Conservation (phyloP, 2,888 invertebrate species). For the Ischnus inquisitorius region DNA sequence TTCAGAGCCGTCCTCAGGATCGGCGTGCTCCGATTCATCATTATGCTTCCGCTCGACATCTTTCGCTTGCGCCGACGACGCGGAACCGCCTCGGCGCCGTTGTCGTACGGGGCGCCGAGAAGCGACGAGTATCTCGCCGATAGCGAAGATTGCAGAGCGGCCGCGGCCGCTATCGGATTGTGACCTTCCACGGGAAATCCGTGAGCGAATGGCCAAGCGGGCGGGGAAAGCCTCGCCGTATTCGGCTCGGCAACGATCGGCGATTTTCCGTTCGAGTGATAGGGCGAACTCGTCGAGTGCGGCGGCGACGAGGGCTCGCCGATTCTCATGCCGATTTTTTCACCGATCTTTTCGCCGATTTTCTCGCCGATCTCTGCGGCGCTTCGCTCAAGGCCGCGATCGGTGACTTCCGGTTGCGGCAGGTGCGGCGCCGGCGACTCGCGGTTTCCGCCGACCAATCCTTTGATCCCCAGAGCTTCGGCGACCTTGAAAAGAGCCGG, state of each 20-base stretch:
- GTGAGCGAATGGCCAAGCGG: slow-evolving; percentile 65
- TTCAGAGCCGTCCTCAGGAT: slow-evolving; percentile 94
- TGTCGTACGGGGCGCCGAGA: slow-evolving; percentile 42
- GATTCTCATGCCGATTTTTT: not conserved
- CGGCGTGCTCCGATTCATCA: slow-evolving; percentile 90
- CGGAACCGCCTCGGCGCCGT: not conserved
- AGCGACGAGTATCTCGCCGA: slow-evolving; percentile 38
- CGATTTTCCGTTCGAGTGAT: slow-evolving; percentile 78
- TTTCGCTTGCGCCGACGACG: not conserved
- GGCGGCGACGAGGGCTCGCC: slow-evolving; percentile 84
- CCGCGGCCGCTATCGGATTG: slow-evolving; percentile 29
- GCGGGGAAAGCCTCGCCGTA: not conserved
- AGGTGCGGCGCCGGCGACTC: not conserved
- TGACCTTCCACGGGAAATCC: slow-evolving; percentile 85
- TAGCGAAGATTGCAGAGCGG: slow-evolving; percentile 37
- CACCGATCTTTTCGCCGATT: not conserved
- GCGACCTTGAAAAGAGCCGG: slow-evolving; percentile 88
- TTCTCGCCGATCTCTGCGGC: not conserved
- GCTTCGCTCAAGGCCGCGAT: not conserved
- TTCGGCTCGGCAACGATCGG: slow-evolving; percentile 72
- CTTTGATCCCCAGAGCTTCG: slow-evolving; percentile 88
- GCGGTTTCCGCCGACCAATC: slow-evolving; percentile 72
- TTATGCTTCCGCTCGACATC: not conserved
- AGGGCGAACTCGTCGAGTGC: slow-evolving; percentile 81
- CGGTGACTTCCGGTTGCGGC: not conserved